A percentile compares a stretch with the other conserved stretches of the same genome.
phyloP scores from a whole-genome alignment of 1,140 invertebrate species.

The Mylabris phalerata region DNA sequence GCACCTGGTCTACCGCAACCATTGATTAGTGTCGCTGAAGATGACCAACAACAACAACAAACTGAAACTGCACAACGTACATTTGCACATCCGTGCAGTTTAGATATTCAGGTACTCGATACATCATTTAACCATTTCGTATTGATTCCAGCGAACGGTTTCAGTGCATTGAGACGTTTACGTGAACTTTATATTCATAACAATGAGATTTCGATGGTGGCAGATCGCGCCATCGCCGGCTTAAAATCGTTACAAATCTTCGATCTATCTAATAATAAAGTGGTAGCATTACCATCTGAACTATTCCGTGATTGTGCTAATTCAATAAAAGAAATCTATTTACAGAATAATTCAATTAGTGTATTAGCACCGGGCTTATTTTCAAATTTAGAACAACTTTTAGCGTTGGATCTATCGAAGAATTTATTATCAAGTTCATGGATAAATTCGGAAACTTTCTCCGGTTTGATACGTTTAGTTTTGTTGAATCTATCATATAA shows the following conservation, averaged over 20 bases:
- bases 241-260: slow-evolving; percentile 71
- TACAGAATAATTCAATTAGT: slow-evolving; percentile 83
- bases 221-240: slow-evolving; percentile 70
- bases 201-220: slow-evolving; percentile 80
- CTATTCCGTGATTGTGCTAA: slow-evolving; percentile 71
- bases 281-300: slow-evolving; percentile 77
- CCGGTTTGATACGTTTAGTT: slow-evolving; percentile 78
- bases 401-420: slow-evolving; percentile 77
- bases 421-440: slow-evolving; percentile 80
- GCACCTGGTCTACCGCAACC: slow-evolving; percentile 49
- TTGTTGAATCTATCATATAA: slow-evolving; percentile 82
- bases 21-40: slow-evolving; percentile 53
- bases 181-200: slow-evolving; percentile 70
- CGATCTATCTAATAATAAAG: slow-evolving; percentile 80
- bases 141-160: slow-evolving; percentile 68
- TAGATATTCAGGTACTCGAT: slow-evolving; percentile 76
- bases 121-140: slow-evolving; percentile 81
- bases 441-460: slow-evolving; percentile 76
- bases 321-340: slow-evolving; percentile 75
- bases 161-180: slow-evolving; percentile 66
- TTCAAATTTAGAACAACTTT: slow-evolving; percentile 74
- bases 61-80: slow-evolving; percentile 41
- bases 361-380: slow-evolving; percentile 74
- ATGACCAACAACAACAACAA: slow-evolving; percentile 41
- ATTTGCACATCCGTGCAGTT: slow-evolving; percentile 53